These are phyloP conservation scores for Wasmannia auropunctata DNA, from an alignment of 1,140 invertebrate genomes.

Conservation along the genomic window DNA sequence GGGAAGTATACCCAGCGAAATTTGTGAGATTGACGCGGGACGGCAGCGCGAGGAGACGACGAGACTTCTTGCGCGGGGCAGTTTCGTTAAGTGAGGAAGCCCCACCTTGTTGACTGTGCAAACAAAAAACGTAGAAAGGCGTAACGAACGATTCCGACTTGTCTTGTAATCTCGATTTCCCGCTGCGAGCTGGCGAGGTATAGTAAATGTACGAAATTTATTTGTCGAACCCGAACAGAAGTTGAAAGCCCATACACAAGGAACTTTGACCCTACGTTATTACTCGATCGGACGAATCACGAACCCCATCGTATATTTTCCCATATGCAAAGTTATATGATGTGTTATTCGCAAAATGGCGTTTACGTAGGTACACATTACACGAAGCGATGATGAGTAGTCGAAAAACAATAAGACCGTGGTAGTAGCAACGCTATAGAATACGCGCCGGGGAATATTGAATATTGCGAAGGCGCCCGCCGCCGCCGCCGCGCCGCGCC, in stretches of 20 bases:
- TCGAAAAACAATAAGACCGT: conserved; percentile 49
- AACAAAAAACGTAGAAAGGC: background rate
- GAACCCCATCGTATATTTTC: conserved; percentile 10
- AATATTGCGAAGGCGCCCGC: conserved; percentile 12
- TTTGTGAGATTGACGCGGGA: conserved; percentile 64
- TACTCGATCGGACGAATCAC: background rate
- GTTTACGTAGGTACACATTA: conserved; percentile 20
- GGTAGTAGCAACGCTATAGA: too few species aligned
- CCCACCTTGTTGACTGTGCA: too few species aligned
- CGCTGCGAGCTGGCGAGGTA: background rate
- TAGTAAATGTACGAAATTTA: conserved; percentile 2
- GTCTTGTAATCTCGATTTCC: background rate
- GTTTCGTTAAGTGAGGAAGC: background rate
- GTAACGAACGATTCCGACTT: background rate
- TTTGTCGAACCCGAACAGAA: background rate
- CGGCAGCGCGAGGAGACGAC: background rate
- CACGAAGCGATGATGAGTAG: conserved; percentile 14
- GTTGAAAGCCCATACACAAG: background rate
- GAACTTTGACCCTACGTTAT: conserved; percentile 33
- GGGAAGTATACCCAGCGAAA: conserved; percentile 51
- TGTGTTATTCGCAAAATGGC: conserved; percentile 21
- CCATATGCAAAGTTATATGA: conserved; percentile 19
- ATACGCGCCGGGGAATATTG: conserved; percentile 38
- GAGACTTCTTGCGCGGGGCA: conserved; percentile 34
- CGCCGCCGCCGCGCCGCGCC: background rate